Evolutionary conservation across 2,888 invertebrate genomes (phyloP).

Genomic region (Cryptocephalus moraei): DNA sequence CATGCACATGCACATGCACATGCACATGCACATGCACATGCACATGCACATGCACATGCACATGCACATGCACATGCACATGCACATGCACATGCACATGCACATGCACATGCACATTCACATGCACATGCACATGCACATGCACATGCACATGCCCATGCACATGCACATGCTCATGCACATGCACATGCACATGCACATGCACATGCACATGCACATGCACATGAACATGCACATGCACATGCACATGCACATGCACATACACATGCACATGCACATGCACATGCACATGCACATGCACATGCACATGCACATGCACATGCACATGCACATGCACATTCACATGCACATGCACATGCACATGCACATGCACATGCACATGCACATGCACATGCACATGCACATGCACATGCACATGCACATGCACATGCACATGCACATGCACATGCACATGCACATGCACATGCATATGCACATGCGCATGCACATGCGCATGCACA

Average conservation of each 20-base stretch:
- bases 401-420: constrained; percentile 1
- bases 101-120: no score
- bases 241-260: constrained; percentile 1
- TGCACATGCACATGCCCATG: no score
- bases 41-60: constrained; percentile 1
- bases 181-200: constrained; percentile 1
- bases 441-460: constrained; percentile 1
- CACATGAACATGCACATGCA: constrained; percentile 1
- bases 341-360: constrained; percentile 1
- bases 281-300: constrained; percentile 1
- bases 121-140: no score
- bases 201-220: constrained; percentile 1
- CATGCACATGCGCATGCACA: constrained; percentile 2
- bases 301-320: constrained; percentile 1
- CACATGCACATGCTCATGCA: constrained; percentile 1
- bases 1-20: background rate
- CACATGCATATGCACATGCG: constrained; percentile 1
- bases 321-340: no score
- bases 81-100: constrained; percentile 1
- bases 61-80: constrained; percentile 1
- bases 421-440: constrained; percentile 1
- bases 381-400: constrained; percentile 1
- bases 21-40: constrained; percentile 1
- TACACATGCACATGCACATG: constrained; percentile 1
- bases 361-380: constrained; percentile 1